phyloP scores from a whole-genome alignment of 2,888 invertebrate genomes.

The Mesoligia furuncula region DNA sequence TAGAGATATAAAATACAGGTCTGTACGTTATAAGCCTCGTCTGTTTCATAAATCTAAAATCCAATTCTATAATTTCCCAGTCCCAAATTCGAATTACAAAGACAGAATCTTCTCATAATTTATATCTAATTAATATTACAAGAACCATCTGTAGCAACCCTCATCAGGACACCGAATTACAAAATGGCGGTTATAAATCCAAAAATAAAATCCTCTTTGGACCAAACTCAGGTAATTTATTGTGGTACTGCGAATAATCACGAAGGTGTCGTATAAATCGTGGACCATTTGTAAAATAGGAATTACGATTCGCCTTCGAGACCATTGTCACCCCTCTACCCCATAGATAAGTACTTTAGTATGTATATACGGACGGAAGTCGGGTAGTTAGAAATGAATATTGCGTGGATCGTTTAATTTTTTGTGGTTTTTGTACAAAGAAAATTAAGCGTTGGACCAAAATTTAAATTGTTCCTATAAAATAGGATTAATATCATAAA shows the following conservation, averaged over 20 bases:
- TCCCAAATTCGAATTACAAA: constrained; percentile 28
- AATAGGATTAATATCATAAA: neutral
- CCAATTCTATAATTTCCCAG: constrained; percentile 5
- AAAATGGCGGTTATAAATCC: constrained; percentile 86
- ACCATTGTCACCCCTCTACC: constrained; percentile 79
- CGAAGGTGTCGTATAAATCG: constrained; percentile 89
- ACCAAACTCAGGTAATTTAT: constrained; percentile 88
- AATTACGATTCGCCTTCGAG: constrained; percentile 83
- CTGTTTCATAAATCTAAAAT: constrained; percentile 24
- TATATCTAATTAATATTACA: constrained; percentile 64
- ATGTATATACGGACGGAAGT: constrained; percentile 45
- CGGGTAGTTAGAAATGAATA: constrained; percentile 46
- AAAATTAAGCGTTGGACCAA: neutral
- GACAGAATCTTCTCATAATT: constrained; percentile 48
- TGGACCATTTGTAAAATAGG: constrained; percentile 90
- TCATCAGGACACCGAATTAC: constrained; percentile 75
- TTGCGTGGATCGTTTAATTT: neutral
- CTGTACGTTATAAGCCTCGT: neutral
- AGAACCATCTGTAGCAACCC: constrained; percentile 59
- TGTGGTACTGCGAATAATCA: constrained; percentile 88
- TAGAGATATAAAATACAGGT: too few relatives aligned
- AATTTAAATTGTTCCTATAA: neutral
- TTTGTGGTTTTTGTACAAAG: neutral
- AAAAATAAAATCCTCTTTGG: constrained; percentile 86
- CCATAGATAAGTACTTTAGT: constrained; percentile 62